These are phyloP conservation scores for Leptinotarsa peninsularis DNA, from an alignment of 2,888 invertebrate species.

Conservation along the genomic window DNA sequence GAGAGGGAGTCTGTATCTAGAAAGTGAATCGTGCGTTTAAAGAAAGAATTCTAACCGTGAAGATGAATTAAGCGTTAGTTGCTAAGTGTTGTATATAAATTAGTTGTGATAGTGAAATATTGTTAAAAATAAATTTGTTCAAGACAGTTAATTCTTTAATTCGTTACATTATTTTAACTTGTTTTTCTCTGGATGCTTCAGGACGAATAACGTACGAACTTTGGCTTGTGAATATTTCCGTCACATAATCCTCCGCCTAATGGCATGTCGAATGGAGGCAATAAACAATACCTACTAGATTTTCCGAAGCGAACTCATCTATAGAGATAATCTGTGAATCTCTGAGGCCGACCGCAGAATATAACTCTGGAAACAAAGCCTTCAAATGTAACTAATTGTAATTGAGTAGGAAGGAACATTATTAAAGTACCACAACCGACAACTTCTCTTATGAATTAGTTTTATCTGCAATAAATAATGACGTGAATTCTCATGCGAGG, in stretches of 20 bases:
- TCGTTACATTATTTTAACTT: too few relatives aligned
- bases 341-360: slow-evolving; percentile 26
- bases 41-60: too few relatives aligned
- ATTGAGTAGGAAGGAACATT: slow-evolving; percentile 49
- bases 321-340: slow-evolving; percentile 34
- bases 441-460: slow-evolving; percentile 56
- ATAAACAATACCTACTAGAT: slow-evolving; percentile 30
- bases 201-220: too few relatives aligned
- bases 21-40: too few relatives aligned
- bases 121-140: too few relatives aligned
- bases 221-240: neutral
- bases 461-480: slow-evolving; percentile 62
- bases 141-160: too few relatives aligned
- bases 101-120: too few relatives aligned
- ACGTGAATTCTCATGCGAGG: slow-evolving; percentile 59
- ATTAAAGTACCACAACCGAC: slow-evolving; percentile 46
- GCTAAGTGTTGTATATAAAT: too few relatives aligned
- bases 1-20: too few relatives aligned
- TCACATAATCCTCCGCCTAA: neutral
- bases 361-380: slow-evolving; percentile 39
- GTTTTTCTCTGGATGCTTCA: too few relatives aligned
- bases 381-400: slow-evolving; percentile 48
- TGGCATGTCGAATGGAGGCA: neutral
- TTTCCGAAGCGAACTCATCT: slow-evolving; percentile 26
- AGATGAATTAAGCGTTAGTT: too few relatives aligned